Evolutionary conservation across 2,888 invertebrate genomes (phyloP), one percentile per base, ranked within the genome.

Genomic region (Peribatodes rhomboidaria): DNA sequence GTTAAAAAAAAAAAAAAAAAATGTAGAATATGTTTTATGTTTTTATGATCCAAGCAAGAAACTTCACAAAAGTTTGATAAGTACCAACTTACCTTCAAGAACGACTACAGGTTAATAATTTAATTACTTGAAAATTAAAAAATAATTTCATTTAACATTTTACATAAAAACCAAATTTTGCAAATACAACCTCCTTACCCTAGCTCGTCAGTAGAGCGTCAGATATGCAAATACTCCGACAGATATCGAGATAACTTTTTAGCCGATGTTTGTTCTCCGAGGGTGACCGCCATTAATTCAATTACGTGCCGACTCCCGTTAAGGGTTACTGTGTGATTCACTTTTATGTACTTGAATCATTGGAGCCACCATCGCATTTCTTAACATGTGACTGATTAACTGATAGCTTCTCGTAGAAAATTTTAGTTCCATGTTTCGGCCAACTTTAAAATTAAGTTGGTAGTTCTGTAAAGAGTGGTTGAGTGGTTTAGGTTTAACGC

Each of bases 221-320:
- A 52, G 62, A 62, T 78, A 86, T 85, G 85, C 86, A 88, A 88
- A 87, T 86, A 86, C 73, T 67, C 62, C 69, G 70, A 69, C 74
- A 79, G 79, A 79, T 83, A 84, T 81, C 79, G 75, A 79, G 79
- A 82, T 82, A 87, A 85, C 83, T 86, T 88, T 87, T 85, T 80
- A 79, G 79, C 70, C 79, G 70, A 68, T 85, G 84, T 87, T 87
- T 88, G 84, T 78, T 78, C 81, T 65, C 63, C 56, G 66, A 74
- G 79, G 81, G 81, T 75, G 76, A 83, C 75, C 80, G 71, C 72
- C 73, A 79, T 82, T 90, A 88, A 90, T 88, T 87, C 83, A 89
- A 89, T 89, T 88, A 89, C 83, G 83, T 86, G 87, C 83, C 84
- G 75, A 78, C 71, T 72, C 72, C 70, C 64, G 74, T 68, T 66